These are phyloP conservation scores for Nineta flava DNA, from an alignment of 2,888 invertebrate genomes.

Conservation along the genomic window DNA sequence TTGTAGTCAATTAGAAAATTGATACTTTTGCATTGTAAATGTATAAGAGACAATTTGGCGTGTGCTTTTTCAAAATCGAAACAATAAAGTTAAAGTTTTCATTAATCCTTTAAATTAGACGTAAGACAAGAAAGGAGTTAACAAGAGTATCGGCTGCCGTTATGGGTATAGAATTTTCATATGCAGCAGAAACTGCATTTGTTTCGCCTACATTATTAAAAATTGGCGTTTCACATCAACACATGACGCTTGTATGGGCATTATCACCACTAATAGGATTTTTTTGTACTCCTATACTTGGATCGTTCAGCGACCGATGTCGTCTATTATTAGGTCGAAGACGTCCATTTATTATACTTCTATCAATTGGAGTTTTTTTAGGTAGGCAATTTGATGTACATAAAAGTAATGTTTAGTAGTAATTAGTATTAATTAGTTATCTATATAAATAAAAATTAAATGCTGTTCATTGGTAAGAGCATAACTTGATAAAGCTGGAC, in stretches of 20 bases:
- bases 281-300: slow-evolving; percentile 82
- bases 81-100: neutral
- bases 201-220: slow-evolving; percentile 87
- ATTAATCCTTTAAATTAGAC: slow-evolving; percentile 30
- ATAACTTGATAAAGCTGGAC: no score
- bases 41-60: no score
- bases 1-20: no score
- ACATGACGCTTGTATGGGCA: slow-evolving; percentile 94
- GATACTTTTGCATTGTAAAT: no score
- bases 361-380: slow-evolving; percentile 77
- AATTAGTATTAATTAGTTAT: slow-evolving; percentile 1
- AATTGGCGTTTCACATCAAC: slow-evolving; percentile 81
- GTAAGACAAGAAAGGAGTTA: slow-evolving; percentile 64
- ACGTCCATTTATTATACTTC: slow-evolving; percentile 77
- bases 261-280: slow-evolving; percentile 87
- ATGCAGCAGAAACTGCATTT: slow-evolving; percentile 94
- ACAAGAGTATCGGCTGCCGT: slow-evolving; percentile 84
- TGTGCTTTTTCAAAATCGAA: neutral
- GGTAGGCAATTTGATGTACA: slow-evolving; percentile 35
- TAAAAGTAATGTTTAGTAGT: slow-evolving; percentile 3
- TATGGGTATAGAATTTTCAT: slow-evolving; percentile 95
- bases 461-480: no score
- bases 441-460: no score
- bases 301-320: slow-evolving; percentile 85
- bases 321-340: slow-evolving; percentile 64